Evolutionary conservation across 2,113 vertebrate species (phyloP).

Genomic region (Dasyornis broadbenti): DNA sequence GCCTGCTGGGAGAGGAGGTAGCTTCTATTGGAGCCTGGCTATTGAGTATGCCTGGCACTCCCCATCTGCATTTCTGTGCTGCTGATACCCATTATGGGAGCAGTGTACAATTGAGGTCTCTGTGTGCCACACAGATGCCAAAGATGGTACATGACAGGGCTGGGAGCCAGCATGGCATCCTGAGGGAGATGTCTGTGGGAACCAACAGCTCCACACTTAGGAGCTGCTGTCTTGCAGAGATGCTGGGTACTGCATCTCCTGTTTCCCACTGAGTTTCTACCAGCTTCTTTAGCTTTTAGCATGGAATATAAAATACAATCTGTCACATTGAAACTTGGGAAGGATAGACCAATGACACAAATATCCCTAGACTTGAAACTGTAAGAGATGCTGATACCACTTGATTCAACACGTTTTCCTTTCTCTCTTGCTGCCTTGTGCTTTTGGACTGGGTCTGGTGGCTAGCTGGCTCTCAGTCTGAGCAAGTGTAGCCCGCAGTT

Average conservation of each 20-base stretch:
- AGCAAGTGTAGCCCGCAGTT: not conserved
- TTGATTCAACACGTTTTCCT: not conserved
- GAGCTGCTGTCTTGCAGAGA: not conserved
- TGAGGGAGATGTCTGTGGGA: not conserved
- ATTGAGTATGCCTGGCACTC: not conserved
- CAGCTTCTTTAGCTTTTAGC: not conserved
- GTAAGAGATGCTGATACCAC: not conserved
- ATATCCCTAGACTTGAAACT: not conserved
- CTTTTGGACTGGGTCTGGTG: not conserved
- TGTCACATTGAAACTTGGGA: not conserved
- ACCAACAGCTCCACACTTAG: not conserved
- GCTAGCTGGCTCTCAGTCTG: not conserved
- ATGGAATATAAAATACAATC: not conserved
- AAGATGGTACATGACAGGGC: not conserved
- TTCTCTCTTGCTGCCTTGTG: not conserved
- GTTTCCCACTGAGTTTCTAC: not conserved
- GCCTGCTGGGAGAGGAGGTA: not conserved
- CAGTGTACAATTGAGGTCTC: not conserved
- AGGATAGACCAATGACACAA: not conserved
- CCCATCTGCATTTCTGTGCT: not conserved
- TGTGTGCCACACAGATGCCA: not conserved
- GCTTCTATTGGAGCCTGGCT: not conserved
- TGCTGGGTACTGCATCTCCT: not conserved
- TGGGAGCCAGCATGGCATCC: not conserved
- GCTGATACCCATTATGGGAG: accelerated